Evolutionary conservation across 2,797 vertebrate genomes (phyloP).

Genomic region (Rallus crepitans): DNA sequence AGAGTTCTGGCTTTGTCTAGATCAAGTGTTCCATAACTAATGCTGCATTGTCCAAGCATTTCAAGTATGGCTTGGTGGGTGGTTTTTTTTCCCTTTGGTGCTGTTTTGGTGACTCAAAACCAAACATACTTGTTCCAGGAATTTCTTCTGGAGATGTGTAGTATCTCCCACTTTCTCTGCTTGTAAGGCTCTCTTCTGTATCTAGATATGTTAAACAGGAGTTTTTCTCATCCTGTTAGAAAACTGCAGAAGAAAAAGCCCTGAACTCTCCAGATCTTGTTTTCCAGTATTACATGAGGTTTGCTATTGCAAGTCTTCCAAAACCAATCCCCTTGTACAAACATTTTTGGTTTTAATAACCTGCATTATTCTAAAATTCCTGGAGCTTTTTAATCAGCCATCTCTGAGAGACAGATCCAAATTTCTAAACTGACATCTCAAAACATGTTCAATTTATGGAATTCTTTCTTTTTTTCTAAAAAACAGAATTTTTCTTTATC

Average conservation of each 20-base stretch:
- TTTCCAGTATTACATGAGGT: not conserved
- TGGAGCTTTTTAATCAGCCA: not conserved
- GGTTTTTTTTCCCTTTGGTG: not conserved
- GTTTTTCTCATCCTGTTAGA: not conserved
- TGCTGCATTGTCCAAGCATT: not conserved
- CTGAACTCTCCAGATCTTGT: not conserved
- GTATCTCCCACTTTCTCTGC: not conserved
- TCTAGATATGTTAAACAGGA: accelerated
- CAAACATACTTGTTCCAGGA: not conserved
- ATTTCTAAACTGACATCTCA: not conserved
- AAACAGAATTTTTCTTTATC: not conserved
- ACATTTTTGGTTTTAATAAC: not conserved
- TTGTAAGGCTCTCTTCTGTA: not conserved
- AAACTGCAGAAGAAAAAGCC: not conserved
- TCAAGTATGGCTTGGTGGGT: not conserved
- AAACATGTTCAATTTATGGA: not conserved
- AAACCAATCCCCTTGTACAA: not conserved
- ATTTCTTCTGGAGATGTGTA: not conserved
- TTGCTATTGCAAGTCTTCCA: not conserved
- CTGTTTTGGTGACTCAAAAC: not conserved
- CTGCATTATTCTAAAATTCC: not conserved
- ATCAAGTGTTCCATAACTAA: slow-evolving; percentile 43
- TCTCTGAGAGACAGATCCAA: not conserved
- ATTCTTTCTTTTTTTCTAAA: not conserved
- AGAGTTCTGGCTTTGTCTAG: slow-evolving; percentile 33